Evolutionary conservation across 1,140 invertebrate genomes (phyloP).

Genomic region (Rhyacophila brunnea): DNA sequence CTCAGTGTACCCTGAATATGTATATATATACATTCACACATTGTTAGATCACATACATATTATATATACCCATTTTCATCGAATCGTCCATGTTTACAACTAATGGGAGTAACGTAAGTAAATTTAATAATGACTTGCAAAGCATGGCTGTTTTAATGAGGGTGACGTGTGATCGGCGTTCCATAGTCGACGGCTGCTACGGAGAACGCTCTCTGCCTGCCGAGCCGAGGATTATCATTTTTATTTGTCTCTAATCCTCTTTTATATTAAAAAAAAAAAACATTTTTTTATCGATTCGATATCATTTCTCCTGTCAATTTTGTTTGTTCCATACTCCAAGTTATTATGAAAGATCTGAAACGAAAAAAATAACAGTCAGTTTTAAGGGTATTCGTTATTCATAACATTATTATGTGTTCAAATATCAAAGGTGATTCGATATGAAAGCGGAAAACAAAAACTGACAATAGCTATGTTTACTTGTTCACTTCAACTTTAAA

Average conservation of each 20-base stretch:
- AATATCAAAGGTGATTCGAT: no score
- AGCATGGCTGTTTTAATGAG: constrained; percentile 9
- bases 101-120: constrained; percentile 18
- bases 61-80: constrained; percentile 1
- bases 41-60: constrained; percentile 6
- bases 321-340: constrained; percentile 5
- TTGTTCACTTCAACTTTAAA: no score
- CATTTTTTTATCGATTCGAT: background rate
- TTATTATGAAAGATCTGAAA: no score
- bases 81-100: constrained; percentile 11
- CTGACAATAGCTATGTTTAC: no score
- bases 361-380: no score
- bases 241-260: background rate
- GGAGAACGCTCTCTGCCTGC: background rate
- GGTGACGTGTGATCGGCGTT: no score
- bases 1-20: constrained; percentile 1
- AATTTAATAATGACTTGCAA: constrained; percentile 21
- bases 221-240: background rate
- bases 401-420: background rate
- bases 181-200: background rate
- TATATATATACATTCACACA: constrained; percentile 5
- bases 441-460: no score
- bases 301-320: background rate
- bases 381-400: no score
- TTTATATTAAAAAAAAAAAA: no score